Evolutionary conservation across 2,888 invertebrate genomes (phyloP).

Genomic region (Zaprionus lineosus): DNA sequence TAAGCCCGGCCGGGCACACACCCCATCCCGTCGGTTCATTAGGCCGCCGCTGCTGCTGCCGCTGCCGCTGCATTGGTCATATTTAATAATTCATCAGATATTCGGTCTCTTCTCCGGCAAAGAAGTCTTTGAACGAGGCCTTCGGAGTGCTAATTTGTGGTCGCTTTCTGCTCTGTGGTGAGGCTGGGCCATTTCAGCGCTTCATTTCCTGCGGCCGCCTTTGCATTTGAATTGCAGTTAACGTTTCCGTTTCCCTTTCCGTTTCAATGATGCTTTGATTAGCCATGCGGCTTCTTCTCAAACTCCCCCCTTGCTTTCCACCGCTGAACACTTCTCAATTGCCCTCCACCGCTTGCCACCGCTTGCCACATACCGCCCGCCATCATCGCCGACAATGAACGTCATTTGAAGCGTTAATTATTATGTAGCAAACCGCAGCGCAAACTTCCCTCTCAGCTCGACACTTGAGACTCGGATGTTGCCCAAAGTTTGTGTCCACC

Average conservation of each 20-base stretch:
- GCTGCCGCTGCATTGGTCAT: constrained; percentile 30
- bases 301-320: background rate
- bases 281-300: constrained; percentile 73
- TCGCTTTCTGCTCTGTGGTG: constrained; percentile 22
- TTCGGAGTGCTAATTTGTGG: constrained; percentile 63
- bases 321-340: background rate
- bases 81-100: constrained; percentile 67
- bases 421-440: constrained; percentile 44
- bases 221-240: constrained; percentile 73
- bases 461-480: constrained; percentile 4
- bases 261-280: constrained; percentile 76
- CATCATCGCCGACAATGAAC: constrained; percentile 19
- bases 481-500: background rate
- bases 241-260: constrained; percentile 78
- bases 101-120: constrained; percentile 8
- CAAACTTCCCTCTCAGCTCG: constrained; percentile 26
- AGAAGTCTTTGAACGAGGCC: constrained; percentile 23
- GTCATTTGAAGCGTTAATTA: constrained; percentile 62
- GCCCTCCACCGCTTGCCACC: background rate
- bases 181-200: constrained; percentile 50
- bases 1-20: too few relatives aligned
- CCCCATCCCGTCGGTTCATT: background rate
- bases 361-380: background rate
- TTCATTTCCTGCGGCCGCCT: constrained; percentile 72
- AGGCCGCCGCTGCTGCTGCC: constrained; percentile 1